Evolutionary conservation across 2,888 invertebrate species (phyloP).

Genomic region (Meloe dianella): DNA sequence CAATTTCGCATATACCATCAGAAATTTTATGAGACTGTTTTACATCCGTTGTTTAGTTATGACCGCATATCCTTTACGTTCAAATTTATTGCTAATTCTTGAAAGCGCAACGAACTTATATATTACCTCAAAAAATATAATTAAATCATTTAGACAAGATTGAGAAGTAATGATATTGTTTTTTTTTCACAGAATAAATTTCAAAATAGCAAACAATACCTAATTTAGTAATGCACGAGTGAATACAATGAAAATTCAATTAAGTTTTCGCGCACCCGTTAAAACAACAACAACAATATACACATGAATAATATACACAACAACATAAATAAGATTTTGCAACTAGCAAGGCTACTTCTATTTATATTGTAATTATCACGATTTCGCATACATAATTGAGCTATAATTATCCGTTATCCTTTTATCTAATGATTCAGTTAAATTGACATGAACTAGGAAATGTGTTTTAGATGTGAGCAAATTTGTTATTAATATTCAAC

Average conservation of each 20-base stretch:
- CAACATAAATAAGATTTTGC: neutral
- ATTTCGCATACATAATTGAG: conserved; percentile 5
- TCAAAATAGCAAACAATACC: conserved; percentile 30
- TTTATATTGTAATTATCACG: conserved; percentile 7
- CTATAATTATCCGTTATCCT: neutral
- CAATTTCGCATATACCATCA: too few species aligned
- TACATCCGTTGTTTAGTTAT: neutral
- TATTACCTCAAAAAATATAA: neutral
- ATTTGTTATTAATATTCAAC: neutral
- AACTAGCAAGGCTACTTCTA: neutral
- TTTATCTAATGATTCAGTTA: neutral
- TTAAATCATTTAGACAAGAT: neutral
- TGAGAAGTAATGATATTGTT: neutral
- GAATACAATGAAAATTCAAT: conserved; percentile 35
- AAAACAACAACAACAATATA: conserved; percentile 12
- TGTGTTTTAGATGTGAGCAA: neutral
- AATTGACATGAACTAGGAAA: neutral
- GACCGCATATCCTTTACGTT: neutral
- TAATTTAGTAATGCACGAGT: conserved; percentile 31
- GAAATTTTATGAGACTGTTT: too few species aligned
- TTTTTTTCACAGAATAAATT: conserved; percentile 30
- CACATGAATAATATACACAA: neutral
- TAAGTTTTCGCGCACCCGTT: conserved; percentile 26
- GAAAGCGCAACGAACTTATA: neutral
- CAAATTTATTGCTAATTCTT: too few species aligned